Evolutionary conservation across 1,140 invertebrate species (phyloP).

Genomic region (Nasonia longicornis): DNA sequence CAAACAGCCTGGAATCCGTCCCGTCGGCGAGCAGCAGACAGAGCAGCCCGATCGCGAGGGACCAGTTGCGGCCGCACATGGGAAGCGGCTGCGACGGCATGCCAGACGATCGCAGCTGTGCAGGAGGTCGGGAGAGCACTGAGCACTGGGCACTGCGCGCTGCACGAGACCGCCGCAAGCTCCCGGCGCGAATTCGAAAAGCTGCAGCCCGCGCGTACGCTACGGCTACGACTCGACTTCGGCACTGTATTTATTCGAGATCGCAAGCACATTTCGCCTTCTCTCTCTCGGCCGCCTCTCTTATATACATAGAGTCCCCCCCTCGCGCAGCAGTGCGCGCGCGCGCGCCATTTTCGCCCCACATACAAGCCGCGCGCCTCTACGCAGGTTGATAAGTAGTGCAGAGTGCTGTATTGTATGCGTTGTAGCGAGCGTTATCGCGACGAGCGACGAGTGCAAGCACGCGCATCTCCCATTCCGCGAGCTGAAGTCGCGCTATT

Average conservation of each 20-base stretch:
- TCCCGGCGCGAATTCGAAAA: neutral
- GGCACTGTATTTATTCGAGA: constrained; percentile 19
- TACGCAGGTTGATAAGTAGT: neutral
- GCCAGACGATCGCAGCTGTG: no score
- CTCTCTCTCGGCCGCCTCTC: neutral
- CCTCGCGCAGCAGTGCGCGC: neutral
- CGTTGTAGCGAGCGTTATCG: neutral
- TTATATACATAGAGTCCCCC: neutral
- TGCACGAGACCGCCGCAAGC: no score
- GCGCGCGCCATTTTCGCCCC: neutral
- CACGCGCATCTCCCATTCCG: neutral
- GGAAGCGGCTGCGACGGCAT: neutral
- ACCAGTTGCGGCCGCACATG: neutral
- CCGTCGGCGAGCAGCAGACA: neutral
- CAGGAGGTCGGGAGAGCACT: no score
- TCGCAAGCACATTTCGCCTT: neutral
- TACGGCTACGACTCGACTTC: neutral
- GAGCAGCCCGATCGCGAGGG: neutral
- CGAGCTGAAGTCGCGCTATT: neutral
- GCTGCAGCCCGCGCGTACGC: neutral
- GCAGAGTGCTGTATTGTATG: neutral
- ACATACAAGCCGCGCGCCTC: neutral
- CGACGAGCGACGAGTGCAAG: neutral
- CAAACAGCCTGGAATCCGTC: neutral
- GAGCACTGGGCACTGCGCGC: no score